Evolutionary conservation across 2,113 vertebrate species (phyloP), one percentile per base, ranked within the genome.

Genomic region (Chaetodon trifascialis): DNA sequence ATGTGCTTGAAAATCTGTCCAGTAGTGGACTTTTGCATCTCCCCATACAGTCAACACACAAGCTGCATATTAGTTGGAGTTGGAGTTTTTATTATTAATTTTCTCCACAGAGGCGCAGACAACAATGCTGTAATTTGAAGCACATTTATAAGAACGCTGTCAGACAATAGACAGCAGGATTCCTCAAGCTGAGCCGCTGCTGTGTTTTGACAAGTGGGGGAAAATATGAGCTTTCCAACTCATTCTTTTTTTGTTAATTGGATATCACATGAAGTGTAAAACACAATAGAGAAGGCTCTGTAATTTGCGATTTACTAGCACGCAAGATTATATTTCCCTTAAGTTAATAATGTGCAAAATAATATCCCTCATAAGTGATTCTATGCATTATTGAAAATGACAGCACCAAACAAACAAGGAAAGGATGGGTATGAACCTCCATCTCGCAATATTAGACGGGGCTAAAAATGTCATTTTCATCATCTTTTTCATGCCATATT

Each of bases 201-300:
- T 76, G 55, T 58, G 44, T 54, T 63, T 68, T 58, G 49, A 68
- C 44, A 7, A 67, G 72, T 2, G 4, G 9, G 25, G 16, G 76
- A 76, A 82, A 79, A 79, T 47, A 38, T 11, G 9, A 79, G 85
- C 54, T 67, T 79, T 82, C 10, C 3, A 40, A 79, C 49, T 78
- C 55, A 23, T 79, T 71, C 49, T 44, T 64, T 83, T 82, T 70
- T 77, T 62, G 34, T 78, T 83, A 83, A 89, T 73, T 91, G 68
- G 69, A 77, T 88, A 88, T 83, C 65, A 85, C 74, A 34, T 62
- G 62, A 81, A 73, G 80, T 84, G 81, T 86, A 77, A 88, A 82
- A 63, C 63, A 76, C 70, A 80, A 74, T 11, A 65, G 25, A 10
- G 69, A 38, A 54, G 63, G 65, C 52, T 67, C 30, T 1, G 23